These are phyloP conservation scores for Epizoanthus rinbou DNA, from an alignment of 92 coral and sea anemone species.

Conservation along the genomic window DNA sequence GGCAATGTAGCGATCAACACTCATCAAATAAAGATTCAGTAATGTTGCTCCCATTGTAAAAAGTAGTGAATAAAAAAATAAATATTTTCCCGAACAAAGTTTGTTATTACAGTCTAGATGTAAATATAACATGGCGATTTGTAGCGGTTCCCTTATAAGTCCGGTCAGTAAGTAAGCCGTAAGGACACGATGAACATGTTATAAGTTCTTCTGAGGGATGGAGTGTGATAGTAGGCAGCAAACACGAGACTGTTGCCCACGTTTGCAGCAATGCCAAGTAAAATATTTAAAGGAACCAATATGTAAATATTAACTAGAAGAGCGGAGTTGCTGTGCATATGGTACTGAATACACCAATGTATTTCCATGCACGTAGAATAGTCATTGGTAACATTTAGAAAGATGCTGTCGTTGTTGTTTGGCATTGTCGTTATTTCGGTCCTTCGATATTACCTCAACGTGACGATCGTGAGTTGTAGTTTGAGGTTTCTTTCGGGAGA, in stretches of 20 bases:
- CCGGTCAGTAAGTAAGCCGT: not conserved
- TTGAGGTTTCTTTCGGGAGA: too few relatives aligned
- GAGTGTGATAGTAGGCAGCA: not conserved
- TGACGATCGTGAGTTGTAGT: too few relatives aligned
- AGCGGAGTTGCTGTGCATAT: too few relatives aligned
- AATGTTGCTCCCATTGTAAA: not conserved
- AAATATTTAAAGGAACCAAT: too few relatives aligned
- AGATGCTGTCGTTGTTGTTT: too few relatives aligned
- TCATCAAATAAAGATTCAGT: slow-evolving; percentile 12
- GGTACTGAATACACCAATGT: too few relatives aligned
- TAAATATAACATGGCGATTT: too few relatives aligned
- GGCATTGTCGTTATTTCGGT: too few relatives aligned
- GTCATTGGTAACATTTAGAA: too few relatives aligned
- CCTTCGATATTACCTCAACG: too few relatives aligned
- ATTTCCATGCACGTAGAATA: too few relatives aligned
- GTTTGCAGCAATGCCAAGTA: not conserved
- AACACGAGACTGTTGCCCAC: slow-evolving; percentile 16
- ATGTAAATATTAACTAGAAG: not conserved
- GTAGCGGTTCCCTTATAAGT: not conserved
- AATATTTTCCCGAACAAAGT: not conserved
- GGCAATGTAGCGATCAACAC: not conserved
- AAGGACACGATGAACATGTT: slow-evolving; percentile 27
- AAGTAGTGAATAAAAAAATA: not conserved
- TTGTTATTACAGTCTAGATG: not conserved
- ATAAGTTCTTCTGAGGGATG: not conserved